Conservation (phyloP, 2,797 vertebrate species). For the Helostoma temminkii region DNA sequence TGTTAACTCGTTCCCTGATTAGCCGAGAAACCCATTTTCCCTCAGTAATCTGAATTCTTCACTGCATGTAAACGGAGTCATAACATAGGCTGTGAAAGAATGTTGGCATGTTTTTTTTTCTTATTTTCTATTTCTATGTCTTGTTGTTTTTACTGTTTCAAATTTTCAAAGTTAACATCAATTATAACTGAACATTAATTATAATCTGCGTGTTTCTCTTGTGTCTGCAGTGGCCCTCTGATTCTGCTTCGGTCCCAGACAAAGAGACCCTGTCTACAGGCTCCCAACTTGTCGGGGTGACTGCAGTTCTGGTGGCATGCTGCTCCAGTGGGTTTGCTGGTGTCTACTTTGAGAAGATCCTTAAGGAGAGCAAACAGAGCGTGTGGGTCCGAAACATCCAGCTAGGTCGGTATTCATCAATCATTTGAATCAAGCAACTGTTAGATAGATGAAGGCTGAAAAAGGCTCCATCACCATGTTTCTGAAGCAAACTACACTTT, state of each 20-base stretch:
- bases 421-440: background rate
- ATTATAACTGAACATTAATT: background rate
- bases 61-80: no score
- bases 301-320: slow-evolving; percentile 94
- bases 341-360: slow-evolving; percentile 99
- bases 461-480: slow-evolving; percentile 7
- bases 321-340: slow-evolving; percentile 98
- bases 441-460: no score
- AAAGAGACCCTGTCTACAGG: slow-evolving; percentile 87
- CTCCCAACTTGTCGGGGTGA: slow-evolving; percentile 92
- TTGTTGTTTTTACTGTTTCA: no score
- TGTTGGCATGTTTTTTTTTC: no score
- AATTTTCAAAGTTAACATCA: background rate
- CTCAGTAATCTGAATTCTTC: no score
- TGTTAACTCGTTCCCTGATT: no score
- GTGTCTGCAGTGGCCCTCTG: slow-evolving; percentile 91
- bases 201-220: background rate
- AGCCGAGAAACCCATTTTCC: no score
- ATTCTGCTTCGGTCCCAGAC: slow-evolving; percentile 78
- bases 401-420: slow-evolving; percentile 85
- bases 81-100: no score
- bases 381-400: slow-evolving; percentile 99
- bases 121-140: no score
- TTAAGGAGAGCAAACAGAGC: slow-evolving; percentile 98
- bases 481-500: slow-evolving; percentile 7